Conservation (phyloP, 2,797 vertebrate species). For the Chloroceryle amazona region DNA sequence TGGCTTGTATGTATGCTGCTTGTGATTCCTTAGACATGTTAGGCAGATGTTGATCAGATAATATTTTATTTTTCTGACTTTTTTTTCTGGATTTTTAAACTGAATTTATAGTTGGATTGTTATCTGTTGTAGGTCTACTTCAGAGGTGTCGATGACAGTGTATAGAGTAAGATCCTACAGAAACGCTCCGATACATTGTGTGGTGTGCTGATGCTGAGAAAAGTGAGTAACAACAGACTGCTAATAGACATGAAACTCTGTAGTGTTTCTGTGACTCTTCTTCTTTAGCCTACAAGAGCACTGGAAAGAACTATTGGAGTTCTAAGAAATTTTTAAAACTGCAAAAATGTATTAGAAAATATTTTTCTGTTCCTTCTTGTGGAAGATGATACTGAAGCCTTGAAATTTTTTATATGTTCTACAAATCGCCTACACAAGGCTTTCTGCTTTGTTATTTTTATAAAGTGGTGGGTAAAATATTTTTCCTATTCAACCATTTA, state of each 20-base stretch:
- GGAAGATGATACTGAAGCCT: neutral
- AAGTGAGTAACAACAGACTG: neutral
- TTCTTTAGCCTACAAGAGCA: neutral
- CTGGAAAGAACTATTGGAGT: neutral
- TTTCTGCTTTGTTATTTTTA: neutral
- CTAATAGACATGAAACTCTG: neutral
- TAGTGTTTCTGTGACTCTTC: neutral
- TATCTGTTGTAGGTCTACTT: neutral
- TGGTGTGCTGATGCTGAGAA: neutral
- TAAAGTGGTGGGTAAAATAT: neutral
- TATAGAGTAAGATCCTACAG: neutral
- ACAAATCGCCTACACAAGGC: neutral
- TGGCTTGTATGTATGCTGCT: neutral
- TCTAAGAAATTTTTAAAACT: neutral
- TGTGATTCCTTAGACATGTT: neutral
- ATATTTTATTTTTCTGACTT: neutral
- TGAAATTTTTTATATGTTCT: neutral
- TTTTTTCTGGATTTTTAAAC: neutral
- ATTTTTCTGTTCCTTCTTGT: neutral
- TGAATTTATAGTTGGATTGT: neutral
- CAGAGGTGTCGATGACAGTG: neutral
- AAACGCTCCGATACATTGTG: neutral
- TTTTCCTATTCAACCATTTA: neutral
- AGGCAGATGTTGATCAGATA: neutral
- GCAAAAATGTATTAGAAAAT: slow-evolving; percentile 5